Evolutionary conservation across 2,113 vertebrate genomes (phyloP).

Genomic region (Micronisus gabar): DNA sequence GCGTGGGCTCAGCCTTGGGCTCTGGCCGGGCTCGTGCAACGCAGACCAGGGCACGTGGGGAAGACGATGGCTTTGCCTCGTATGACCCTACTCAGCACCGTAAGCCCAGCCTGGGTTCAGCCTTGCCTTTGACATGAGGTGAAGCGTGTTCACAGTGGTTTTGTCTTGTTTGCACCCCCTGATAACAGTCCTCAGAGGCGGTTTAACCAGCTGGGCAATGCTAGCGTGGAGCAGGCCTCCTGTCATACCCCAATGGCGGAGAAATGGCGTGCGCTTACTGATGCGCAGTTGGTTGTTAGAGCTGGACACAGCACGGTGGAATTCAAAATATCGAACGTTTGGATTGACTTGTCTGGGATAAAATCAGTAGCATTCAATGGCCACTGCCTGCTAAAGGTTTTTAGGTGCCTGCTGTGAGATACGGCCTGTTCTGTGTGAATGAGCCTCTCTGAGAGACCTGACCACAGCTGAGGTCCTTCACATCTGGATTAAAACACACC

Average conservation of each 20-base stretch:
- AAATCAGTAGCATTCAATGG: fast-evolving
- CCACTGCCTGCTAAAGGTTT: background rate
- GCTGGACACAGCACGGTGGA: background rate
- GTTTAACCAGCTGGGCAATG: background rate
- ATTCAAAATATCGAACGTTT: fast-evolving
- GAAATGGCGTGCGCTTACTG: fast-evolving
- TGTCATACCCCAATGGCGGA: fast-evolving
- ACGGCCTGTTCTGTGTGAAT: fast-evolving
- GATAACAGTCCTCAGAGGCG: background rate
- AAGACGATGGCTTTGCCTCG: background rate
- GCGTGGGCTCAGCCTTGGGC: background rate
- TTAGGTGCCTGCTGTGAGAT: fast-evolving
- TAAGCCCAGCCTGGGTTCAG: background rate
- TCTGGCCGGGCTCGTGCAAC: fast-evolving
- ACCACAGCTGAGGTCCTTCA: background rate
- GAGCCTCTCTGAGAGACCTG: background rate
- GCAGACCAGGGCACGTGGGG: fast-evolving
- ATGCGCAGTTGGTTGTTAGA: background rate
- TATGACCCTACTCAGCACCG: fast-evolving
- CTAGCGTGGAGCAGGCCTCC: background rate
- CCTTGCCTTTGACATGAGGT: background rate
- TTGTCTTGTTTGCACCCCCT: background rate
- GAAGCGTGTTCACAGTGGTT: fast-evolving
- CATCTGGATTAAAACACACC: background rate
- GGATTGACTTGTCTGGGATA: background rate